A percentile compares a stretch with the other conserved stretches of the same genome.
Evolutionary conservation across 2,113 vertebrate genomes (phyloP).

Genomic region (Odocoileus virginianus): DNA sequence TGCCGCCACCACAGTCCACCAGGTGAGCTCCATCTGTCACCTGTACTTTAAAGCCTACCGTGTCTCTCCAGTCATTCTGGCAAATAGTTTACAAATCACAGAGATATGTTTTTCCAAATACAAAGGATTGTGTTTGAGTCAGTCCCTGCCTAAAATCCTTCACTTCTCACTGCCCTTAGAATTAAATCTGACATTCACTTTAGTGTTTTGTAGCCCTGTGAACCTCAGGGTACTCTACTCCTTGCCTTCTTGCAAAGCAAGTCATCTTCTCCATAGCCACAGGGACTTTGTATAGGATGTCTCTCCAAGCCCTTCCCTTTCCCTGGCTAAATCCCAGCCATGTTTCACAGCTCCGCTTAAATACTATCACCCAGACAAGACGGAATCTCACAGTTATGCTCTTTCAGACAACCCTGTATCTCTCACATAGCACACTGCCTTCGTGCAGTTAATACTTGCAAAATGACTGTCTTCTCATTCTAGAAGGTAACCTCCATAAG

Average conservation of each 20-base stretch:
- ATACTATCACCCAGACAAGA: background rate
- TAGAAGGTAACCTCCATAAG: background rate
- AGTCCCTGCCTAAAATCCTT: background rate
- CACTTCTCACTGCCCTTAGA: background rate
- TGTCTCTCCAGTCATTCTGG: background rate
- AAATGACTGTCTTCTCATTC: background rate
- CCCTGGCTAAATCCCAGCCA: background rate
- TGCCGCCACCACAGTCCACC: background rate
- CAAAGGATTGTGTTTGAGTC: background rate
- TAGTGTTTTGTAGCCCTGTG: background rate
- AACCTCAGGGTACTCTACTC: background rate
- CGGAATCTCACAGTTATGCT: background rate
- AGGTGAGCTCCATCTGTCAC: background rate
- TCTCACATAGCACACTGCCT: background rate
- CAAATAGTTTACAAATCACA: background rate
- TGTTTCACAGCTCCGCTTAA: background rate
- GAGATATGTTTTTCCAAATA: background rate
- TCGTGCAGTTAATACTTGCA: background rate
- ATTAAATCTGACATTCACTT: background rate
- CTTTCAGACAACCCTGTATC: background rate
- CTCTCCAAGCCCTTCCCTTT: background rate
- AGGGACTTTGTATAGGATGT: background rate
- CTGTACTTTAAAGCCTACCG: background rate
- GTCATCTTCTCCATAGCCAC: background rate
- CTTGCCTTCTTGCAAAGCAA: background rate